phyloP scores from a whole-genome alignment of 1,140 invertebrate species.

The Meloidogyne hapla region DNA sequence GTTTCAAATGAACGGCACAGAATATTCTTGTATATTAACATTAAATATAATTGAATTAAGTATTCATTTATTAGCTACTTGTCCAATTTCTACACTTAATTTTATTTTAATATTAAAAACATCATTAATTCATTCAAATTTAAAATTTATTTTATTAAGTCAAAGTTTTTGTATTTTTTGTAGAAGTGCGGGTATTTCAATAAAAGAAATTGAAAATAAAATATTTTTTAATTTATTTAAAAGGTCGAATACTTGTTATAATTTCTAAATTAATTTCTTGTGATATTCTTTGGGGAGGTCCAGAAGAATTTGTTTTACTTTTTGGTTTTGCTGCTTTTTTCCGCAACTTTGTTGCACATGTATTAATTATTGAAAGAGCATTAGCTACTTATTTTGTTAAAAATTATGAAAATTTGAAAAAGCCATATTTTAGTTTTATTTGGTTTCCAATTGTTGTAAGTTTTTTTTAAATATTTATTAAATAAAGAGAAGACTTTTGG shows the following conservation, averaged over 20 bases:
- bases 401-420: conserved; percentile 9
- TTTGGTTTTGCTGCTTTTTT: conserved; percentile 8
- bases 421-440: conserved; percentile 5
- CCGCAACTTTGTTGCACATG: conserved; percentile 17
- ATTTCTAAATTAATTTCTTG: neutral
- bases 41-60: conserved; percentile 7
- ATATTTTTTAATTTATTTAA: neutral
- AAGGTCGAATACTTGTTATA: neutral
- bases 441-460: conserved; percentile 18
- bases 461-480: neutral
- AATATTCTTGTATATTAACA: neutral
- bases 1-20: neutral
- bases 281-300: neutral
- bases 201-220: neutral
- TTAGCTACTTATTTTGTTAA: conserved; percentile 12
- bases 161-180: conserved; percentile 20
- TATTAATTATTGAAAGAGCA: conserved; percentile 14
- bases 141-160: conserved; percentile 16
- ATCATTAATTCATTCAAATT: conserved; percentile 13
- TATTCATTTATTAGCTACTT: conserved; percentile 15
- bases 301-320: neutral
- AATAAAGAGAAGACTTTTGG: too few species aligned
- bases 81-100: conserved; percentile 17
- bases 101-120: conserved; percentile 17
- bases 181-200: neutral